Evolutionary conservation across 2,797 vertebrate species (phyloP).

Genomic region (Danio jaintianensis): DNA sequence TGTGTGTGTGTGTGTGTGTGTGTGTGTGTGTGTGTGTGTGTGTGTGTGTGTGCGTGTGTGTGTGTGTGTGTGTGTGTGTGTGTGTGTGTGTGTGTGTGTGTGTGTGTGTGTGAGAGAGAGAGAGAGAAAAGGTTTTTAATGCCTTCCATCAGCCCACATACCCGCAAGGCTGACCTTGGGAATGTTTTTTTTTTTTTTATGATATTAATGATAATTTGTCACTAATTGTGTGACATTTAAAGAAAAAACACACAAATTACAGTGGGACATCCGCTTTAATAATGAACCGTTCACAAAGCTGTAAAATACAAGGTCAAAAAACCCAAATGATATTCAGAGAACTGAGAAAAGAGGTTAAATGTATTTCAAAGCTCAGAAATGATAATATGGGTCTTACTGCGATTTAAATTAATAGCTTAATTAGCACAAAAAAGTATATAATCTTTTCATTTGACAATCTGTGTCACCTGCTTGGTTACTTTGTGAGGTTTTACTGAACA

Average conservation of each 20-base stretch:
- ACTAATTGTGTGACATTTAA: constrained; percentile 71
- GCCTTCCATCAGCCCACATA: constrained; percentile 21
- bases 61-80: no score
- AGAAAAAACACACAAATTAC: constrained; percentile 68
- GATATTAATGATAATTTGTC: constrained; percentile 74
- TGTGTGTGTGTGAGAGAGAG: background rate
- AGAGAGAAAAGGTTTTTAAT: constrained; percentile 43
- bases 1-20: constrained; percentile 3
- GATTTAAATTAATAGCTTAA: constrained; percentile 56
- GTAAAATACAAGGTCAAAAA: constrained; percentile 68
- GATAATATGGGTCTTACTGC: constrained; percentile 43
- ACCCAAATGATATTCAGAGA: constrained; percentile 54
- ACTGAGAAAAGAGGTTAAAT: constrained; percentile 34
- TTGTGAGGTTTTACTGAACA: constrained; percentile 14
- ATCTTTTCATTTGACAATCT: constrained; percentile 37
- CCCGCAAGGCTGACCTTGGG: constrained; percentile 68
- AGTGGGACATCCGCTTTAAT: constrained; percentile 63
- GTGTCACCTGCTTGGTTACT: constrained; percentile 20
- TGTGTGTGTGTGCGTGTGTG: constrained; percentile 30
- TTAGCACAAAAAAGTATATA: constrained; percentile 40
- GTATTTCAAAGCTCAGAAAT: constrained; percentile 50
- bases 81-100: no score
- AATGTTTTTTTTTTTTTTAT: constrained; percentile 66
- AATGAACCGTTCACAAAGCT: constrained; percentile 59
- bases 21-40: constrained; percentile 17